Evolutionary conservation across 2,888 invertebrate genomes (phyloP), one percentile per base, ranked within the genome.

Genomic region (Ormyrus rosae): DNA sequence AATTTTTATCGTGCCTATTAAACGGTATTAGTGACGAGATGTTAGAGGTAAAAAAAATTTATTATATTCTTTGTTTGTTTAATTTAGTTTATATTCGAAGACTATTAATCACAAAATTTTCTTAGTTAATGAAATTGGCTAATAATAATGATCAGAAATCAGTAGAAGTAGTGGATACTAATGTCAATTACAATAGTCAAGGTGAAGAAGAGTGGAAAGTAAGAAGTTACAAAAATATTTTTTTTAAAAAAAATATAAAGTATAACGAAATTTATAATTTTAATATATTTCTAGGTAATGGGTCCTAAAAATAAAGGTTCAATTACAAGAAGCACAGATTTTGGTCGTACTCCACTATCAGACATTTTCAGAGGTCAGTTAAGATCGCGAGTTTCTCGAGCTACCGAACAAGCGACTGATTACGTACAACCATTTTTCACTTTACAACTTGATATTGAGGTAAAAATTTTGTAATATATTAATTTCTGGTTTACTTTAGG

Each of bases 11-110:
- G 7, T 97, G 96, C 89, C 93, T 99, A 82, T 93, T 99, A 46
- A 99, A 98, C 91, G 96, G 96, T 48, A 93, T 99, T 77, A 98
- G 98, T 89, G 99, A 99, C 91, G 99, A 99, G 92, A 98, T 99
- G 97, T 93, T 97, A 3, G 97, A 97, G 93, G 96, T 96, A 87
- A 89, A 90, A 80, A 80, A 34, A 34, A 34, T 34, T 34, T 34
- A 4, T 34, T 51, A 34, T 34, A 34, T 56, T 78, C 67, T 64
- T 50, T 51, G 61, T 45, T 45, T 9, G 61, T 45, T 45, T 9
- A 9, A 51, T 64, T 48, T 48, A 50, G 50, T 64, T 65, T 48
- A 70, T 34, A 34, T 34, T 53, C 45, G 34, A 64, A 6, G 53
- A n/a, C 19, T 50, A 34, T 53, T 72, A 60, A 65, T 34, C 34